Evolutionary conservation across 2,797 vertebrate species (phyloP), one percentile per base, ranked within the genome.

Genomic region (Pangasius mekongensis): DNA sequence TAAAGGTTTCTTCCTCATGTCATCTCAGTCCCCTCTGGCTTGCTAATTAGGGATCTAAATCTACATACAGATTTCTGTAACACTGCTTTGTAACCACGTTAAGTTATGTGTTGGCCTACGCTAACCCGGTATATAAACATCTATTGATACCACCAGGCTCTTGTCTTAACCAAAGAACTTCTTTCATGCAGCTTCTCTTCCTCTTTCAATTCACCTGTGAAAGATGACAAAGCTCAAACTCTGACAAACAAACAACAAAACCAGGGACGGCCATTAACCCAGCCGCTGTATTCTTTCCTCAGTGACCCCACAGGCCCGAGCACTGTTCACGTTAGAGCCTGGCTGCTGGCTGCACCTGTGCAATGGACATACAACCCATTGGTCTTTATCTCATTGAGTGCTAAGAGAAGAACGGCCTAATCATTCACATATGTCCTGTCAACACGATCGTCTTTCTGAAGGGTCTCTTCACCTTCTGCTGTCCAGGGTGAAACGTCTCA

Each of bases 391-490:
- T 86, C 56, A 62, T 86, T 69, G 64, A 62, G 85, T 66, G 62
- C 90, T 85, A 87, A 86, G 69, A 85, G 77, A 62, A 89, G 73
- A 86, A 82, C 33, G 39, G 60, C 73, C 84, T 86, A 89, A 91
- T 78, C 73, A 89, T 76, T 88, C 89, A 89, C 92, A 92, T 91
- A 91, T 93, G 93, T 86, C 73, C 81, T 91, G 83, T 90, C 88
- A 91, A 87, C 84, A 78, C 60, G 85, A 91, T 87, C 89, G 87
- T 92, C 89, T 88, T 80, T 49, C 66, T 84, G 81, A 91, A 90
- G 86, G 83, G 89, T 74, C 43, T 49, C 58, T 71, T 86, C 82
- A 88, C 88, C 67, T 80, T 43, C 66, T 81, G 85, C 84, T 58
- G 80, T 81, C 81, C 43, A 27, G 89, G 82, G 89, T 81, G 83